Evolutionary conservation across 2,113 vertebrate genomes (phyloP), one percentile per base, ranked within the genome.

Genomic region (Hemiscyllium ocellatum): DNA sequence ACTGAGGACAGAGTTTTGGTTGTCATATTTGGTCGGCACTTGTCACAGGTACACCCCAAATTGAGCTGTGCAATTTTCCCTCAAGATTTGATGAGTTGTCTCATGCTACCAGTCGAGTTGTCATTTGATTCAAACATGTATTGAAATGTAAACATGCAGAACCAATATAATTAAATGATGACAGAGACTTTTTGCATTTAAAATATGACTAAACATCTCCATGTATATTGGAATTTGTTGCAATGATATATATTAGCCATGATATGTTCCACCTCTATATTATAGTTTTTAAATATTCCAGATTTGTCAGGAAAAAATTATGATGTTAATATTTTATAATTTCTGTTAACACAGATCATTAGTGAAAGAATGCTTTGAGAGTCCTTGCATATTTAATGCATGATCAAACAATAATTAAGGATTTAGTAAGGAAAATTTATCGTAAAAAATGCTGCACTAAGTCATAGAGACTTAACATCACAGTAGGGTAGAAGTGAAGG

Each of bases 111-210:
- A 72, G 47, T 17, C 42, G 42, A 72, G 47, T 29, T 52, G 42
- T 94, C n/a, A 69, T 33, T 95, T 72, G 42, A 72, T 72, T 95
- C 68, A 52, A 95, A 50, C 10, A 24, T 12, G 72, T 69, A 76
- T 70, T 69, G 76, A 72, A 76, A 50, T 69, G 37, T 47, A 94
- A 69, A 94, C 65, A 94, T 94, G 37, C 66, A 70, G 26, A 94
- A 69, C 66, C 33, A 95, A 76, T 76, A 26, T 76, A 72, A 90
- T 90, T 61, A 90, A 89, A 56, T 61, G 87, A 65, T 33, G 61
- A 90, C 87, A 90, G 24, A 61, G 87, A 33, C 4, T 90, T 29
- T 12, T 89, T 52, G 26, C 17, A 29, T n/a, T 90, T 90, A 90
- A 95, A 26, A 76, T 95, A 50, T 95, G 20, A 26, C 69, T 29